Evolutionary conservation across 1,140 invertebrate species (phyloP).

Genomic region (Bombus turneri): DNA sequence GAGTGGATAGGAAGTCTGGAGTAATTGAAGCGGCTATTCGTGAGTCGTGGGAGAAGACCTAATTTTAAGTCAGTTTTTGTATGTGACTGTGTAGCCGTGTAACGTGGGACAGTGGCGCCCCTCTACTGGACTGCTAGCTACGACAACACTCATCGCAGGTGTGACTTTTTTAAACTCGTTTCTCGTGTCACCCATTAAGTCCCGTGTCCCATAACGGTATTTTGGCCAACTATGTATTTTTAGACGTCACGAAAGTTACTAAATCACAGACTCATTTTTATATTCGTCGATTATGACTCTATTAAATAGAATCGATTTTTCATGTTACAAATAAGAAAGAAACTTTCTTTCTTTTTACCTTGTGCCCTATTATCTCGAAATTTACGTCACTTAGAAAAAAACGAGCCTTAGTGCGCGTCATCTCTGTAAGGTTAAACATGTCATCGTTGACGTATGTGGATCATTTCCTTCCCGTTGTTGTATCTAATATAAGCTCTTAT

Average conservation of each 20-base stretch:
- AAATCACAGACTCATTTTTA: not conserved
- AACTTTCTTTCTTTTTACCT: too few species aligned
- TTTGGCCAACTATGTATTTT: not conserved
- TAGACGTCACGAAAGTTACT: too few species aligned
- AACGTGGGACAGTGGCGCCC: conserved; percentile 79
- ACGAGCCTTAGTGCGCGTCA: not conserved
- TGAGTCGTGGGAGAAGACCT: conserved; percentile 44
- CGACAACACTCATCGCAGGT: conserved; percentile 79
- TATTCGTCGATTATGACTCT: not conserved
- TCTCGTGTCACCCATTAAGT: not conserved
- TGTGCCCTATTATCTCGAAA: not conserved
- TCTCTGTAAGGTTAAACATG: not conserved
- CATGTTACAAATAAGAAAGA: not conserved
- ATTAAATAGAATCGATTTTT: not conserved
- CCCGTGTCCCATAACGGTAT: not conserved
- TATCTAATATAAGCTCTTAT: not conserved
- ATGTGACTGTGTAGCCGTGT: conserved; percentile 74
- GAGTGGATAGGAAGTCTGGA: conserved; percentile 37
- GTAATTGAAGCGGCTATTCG: conserved; percentile 46
- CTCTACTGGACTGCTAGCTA: conserved; percentile 79
- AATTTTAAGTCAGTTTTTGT: conserved; percentile 58
- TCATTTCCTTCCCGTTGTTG: not conserved
- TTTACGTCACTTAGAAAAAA: not conserved
- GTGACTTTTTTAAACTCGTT: conserved; percentile 57
- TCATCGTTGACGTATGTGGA: not conserved